Evolutionary conservation across 53 echinoderm and acorn worm species (phyloP), one percentile per base, ranked within the genome.

Genomic region (Mesocentrotus franciscanus): DNA sequence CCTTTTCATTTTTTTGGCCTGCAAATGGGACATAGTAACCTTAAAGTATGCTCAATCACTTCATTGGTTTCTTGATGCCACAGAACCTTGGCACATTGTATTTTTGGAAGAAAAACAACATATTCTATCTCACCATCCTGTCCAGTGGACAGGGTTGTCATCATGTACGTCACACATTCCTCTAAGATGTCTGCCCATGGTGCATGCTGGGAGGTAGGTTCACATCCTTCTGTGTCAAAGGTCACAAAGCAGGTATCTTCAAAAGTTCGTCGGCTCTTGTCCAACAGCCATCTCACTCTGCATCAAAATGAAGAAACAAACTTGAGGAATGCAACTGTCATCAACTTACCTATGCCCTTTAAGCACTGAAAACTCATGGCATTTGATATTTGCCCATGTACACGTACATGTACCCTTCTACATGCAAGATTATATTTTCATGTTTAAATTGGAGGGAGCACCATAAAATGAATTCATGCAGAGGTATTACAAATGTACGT

Each of bases 111-210:
- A 6, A 92, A 34, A 29, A 27, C 0, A 29, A 90, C 1, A 8
- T 14, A 60, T 60, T 61, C 89, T 5, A 90, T 58, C 93, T 60
- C 24, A 94, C 95, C 95, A 5, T 94, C 87, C 1, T 14, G 17
- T 70, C 55, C 14, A 61, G 26, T 30, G 27, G 42, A 18, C 62
- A 94, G 89, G 9, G 68, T 60, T 12, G 66, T 62, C 94, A 99
- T 95, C 96, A 97, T 94, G 68, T 97, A 96, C 22, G 90, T 92
- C 18, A 98, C 95, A 71, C 99, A 99, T 59, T 97, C 95, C 89
- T 98, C 98, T 35, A 98, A 95, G 57, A 99, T 96, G 91, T 93
- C 93, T 27, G 94, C 96, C 99, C 99, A 99, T 22, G 98, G 99
- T 90, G 97, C 95, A 64, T 98, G 96, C 33, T 96, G 95, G 35